Evolutionary conservation across 2,113 vertebrate species (phyloP), one percentile per base, ranked within the genome.

Genomic region (Cyanoramphus novaezelandiae): DNA sequence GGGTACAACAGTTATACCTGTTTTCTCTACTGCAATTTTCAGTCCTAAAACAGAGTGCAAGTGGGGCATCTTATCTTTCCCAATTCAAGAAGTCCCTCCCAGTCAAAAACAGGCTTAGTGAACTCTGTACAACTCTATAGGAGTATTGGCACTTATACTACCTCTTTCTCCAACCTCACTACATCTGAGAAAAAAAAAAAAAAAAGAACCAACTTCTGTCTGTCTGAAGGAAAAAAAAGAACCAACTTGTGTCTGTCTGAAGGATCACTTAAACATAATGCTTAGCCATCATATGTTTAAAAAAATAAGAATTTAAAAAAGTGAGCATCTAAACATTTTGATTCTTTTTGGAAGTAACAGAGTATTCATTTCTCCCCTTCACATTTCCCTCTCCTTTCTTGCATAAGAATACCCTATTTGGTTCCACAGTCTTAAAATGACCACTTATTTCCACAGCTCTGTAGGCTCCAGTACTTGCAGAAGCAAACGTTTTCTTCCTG

Each of bases 361-460:
- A 90, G 31, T 5, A 9, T 55, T 64, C 6, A 3, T 43, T 71
- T 10, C 6, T 3, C 15, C 23, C 13, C 0, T 72, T 57, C 13
- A 70, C 64, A 41, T 21, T 27, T 86, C 46, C 53, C 21, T 59
- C n/a, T 86, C 31, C 86, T 41, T 83, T 59, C 76, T 92, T 78
- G 15, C 67, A 82, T 17, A 50, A 53, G 57, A 78, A 62, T 35
- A 76, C 53, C 65, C 46, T 87, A 50, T 79, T 95, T 84, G 79
- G 53, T 94, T 95, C 35, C 44, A 81, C 67, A 95, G 77, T 93
- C 49, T 89, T 63, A 95, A 95, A 95, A 82, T 88, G 80, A 97
- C 82, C 85, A 94, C 96, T 95, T 57, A 93, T 96, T 97, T 95
- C 86, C 90, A 63, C 71, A 90, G 53, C 91, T 96, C 85, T 90